These are phyloP conservation scores for Netelia fuscicornis DNA, from an alignment of 2,888 invertebrate species.

Conservation along the genomic window DNA sequence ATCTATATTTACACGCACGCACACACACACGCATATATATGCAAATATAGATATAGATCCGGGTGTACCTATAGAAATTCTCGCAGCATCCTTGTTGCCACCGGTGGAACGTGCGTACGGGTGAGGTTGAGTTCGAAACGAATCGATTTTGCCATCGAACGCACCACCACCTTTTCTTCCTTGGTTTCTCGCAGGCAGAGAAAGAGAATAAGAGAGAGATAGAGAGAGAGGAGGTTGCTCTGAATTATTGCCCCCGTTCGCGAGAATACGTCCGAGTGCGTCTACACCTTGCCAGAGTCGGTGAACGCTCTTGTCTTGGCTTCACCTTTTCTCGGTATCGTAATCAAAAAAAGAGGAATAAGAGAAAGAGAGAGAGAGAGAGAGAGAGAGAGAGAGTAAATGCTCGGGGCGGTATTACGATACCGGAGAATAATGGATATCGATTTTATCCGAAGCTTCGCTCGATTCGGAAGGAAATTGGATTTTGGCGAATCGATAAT, in stretches of 20 bases:
- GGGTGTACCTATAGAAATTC: background rate
- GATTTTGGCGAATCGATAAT: background rate
- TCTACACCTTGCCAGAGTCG: background rate
- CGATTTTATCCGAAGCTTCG: constrained; percentile 10
- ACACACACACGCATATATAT: too few relatives aligned
- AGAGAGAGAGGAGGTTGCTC: constrained; percentile 26
- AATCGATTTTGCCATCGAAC: constrained; percentile 69
- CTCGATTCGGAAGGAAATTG: constrained; percentile 10
- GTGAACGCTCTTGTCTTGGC: background rate
- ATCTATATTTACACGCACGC: too few relatives aligned
- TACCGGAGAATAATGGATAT: constrained; percentile 49
- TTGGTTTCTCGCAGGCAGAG: constrained; percentile 11
- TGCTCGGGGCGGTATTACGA: constrained; percentile 12
- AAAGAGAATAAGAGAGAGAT: background rate
- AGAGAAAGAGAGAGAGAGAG: background rate
- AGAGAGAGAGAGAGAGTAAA: background rate
- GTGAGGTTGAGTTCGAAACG: constrained; percentile 62
- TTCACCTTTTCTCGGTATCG: constrained; percentile 23
- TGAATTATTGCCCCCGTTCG: constrained; percentile 66
- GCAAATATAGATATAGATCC: background rate
- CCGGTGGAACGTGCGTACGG: constrained; percentile 14
- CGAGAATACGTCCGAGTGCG: constrained; percentile 61
- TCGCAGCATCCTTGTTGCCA: background rate
- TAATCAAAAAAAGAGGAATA: constrained; percentile 5
- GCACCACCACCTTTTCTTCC: constrained; percentile 54